phyloP scores from a whole-genome alignment of 2,113 vertebrate species.

The Microcebus ravelobensis region DNA sequence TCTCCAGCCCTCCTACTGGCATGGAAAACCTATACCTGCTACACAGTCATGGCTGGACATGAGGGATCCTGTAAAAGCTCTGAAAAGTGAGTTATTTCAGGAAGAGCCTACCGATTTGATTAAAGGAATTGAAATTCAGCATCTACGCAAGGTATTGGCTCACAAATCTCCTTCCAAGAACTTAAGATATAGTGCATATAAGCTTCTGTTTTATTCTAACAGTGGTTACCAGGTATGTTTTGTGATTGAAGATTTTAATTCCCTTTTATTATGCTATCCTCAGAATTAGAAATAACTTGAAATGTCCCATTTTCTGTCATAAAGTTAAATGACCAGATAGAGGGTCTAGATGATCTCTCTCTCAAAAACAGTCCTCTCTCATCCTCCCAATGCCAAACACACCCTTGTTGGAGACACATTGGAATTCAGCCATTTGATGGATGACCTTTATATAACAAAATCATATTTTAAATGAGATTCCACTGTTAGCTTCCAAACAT shows the following conservation, averaged over 20 bases:
- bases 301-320: neutral
- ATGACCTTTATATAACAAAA: neutral
- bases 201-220: neutral
- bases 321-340: neutral
- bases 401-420: neutral
- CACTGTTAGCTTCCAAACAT: neutral
- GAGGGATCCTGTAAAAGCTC: slow-evolving; percentile 88
- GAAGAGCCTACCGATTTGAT: slow-evolving; percentile 91
- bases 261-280: neutral
- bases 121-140: slow-evolving; percentile 94
- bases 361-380: neutral
- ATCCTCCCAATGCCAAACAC: neutral
- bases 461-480: neutral
- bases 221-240: neutral
- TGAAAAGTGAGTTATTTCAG: slow-evolving; percentile 91
- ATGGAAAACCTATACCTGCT: slow-evolving; percentile 85
- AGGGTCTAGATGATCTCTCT: neutral
- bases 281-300: neutral
- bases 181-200: neutral
- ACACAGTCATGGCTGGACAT: slow-evolving; percentile 88
- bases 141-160: slow-evolving; percentile 90
- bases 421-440: neutral
- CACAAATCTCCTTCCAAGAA: neutral
- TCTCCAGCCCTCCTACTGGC: slow-evolving; percentile 93
- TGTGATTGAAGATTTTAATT: neutral